Conservation (phyloP, 53 echinoderm and acorn worm genomes). For the Pentamera pediparva region DNA sequence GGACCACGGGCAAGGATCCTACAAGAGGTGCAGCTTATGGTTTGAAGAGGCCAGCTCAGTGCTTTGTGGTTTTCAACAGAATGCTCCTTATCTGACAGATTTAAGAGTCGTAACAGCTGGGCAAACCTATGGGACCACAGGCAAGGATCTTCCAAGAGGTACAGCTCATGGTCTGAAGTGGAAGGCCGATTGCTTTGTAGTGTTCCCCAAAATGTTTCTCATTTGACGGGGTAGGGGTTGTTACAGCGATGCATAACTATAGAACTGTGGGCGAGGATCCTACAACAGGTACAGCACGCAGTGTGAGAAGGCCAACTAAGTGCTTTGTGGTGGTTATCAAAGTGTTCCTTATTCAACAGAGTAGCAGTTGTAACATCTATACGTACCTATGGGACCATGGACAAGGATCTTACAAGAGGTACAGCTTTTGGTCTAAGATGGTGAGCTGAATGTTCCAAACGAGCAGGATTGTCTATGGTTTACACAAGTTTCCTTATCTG, state of each 20-base stretch:
- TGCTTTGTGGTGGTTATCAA: too few species aligned
- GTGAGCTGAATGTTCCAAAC: too few species aligned
- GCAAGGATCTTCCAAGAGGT: constrained; percentile 80
- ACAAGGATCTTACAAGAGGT: constrained; percentile 80
- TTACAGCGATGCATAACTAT: too few species aligned
- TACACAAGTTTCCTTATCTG: too few species aligned
- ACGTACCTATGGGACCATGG: constrained; percentile 78
- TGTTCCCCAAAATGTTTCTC: too few species aligned
- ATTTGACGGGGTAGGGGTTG: too few species aligned
- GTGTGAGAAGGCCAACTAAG: too few species aligned
- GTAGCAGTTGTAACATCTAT: constrained; percentile 67
- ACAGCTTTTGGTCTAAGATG: constrained; percentile 73
- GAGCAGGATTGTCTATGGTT: too few species aligned
- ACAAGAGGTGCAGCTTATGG: constrained; percentile 84
- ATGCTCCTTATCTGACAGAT: too few species aligned
- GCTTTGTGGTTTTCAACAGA: not conserved
- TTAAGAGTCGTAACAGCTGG: constrained; percentile 69
- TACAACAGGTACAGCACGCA: too few species aligned
- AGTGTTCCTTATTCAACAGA: constrained; percentile 80
- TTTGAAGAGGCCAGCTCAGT: constrained; percentile 35
- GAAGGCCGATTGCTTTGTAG: too few species aligned
- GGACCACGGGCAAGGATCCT: constrained; percentile 78
- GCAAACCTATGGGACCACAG: constrained; percentile 78
- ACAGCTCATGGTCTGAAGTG: constrained; percentile 67
- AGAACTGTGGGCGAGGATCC: too few species aligned